These are phyloP conservation scores for Radopholus similis DNA, from an alignment of 1,140 invertebrate species.

Conservation along the genomic window DNA sequence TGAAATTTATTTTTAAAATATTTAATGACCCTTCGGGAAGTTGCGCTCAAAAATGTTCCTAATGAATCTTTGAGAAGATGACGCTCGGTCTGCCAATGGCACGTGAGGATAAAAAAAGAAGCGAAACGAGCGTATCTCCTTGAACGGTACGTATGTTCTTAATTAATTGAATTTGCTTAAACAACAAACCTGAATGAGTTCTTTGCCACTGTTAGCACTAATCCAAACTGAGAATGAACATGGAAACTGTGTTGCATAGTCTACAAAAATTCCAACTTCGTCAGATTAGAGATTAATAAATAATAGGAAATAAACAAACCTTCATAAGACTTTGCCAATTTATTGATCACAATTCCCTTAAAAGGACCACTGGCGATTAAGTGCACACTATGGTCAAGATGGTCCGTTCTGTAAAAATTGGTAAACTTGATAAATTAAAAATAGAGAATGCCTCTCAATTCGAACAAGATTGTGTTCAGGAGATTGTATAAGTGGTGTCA, in stretches of 20 bases:
- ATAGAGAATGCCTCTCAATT: slow-evolving; percentile 11
- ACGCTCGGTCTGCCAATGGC: background rate
- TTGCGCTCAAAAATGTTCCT: slow-evolving; percentile 22
- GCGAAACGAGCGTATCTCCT: slow-evolving; percentile 35
- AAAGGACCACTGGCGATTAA: slow-evolving; percentile 25
- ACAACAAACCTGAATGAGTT: slow-evolving; percentile 3
- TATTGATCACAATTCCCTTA: slow-evolving; percentile 34
- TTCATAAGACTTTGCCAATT: slow-evolving; percentile 24
- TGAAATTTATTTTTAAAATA: background rate
- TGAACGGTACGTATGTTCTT: background rate
- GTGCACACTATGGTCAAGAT: slow-evolving; percentile 16
- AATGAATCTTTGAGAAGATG: slow-evolving; percentile 18
- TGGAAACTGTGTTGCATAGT: slow-evolving; percentile 8
- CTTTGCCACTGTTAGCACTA: slow-evolving; percentile 24
- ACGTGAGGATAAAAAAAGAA: slow-evolving; percentile 23
- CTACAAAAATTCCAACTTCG: background rate
- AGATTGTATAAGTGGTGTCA: slow-evolving; percentile 18
- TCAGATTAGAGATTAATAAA: slow-evolving; percentile 6
- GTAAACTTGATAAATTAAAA: background rate
- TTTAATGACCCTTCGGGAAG: slow-evolving; percentile 22
- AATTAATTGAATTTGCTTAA: background rate
- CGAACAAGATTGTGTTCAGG: slow-evolving; percentile 18
- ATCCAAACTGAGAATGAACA: slow-evolving; percentile 28
- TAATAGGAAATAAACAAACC: background rate
- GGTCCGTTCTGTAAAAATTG: slow-evolving; percentile 18